Percentiles rank a stretch among this genome's conserved stretches.
These are phyloP conservation scores for Archilochus colubris DNA, from an alignment of 2,113 vertebrate species.

Conservation along the genomic window DNA sequence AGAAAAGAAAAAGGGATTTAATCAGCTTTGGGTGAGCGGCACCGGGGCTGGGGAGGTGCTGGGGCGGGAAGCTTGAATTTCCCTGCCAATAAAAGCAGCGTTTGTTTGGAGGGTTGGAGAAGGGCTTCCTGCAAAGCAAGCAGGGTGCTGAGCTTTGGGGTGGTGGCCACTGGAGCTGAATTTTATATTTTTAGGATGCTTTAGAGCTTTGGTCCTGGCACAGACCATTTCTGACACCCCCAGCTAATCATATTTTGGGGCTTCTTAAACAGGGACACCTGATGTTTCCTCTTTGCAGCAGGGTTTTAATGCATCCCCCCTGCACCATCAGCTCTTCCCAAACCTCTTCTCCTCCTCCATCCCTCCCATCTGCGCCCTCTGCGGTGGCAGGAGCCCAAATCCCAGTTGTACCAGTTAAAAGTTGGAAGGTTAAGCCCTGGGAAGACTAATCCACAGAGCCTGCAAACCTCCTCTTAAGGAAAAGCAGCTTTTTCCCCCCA, in stretches of 20 bases:
- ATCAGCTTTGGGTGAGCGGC: neutral
- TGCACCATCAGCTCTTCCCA: neutral
- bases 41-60: neutral
- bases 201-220: neutral
- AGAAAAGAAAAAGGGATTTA: neutral
- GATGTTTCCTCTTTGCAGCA: neutral
- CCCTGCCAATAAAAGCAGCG: neutral
- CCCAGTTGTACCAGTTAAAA: neutral
- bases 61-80: neutral
- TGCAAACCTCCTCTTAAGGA: neutral
- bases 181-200: rapidly evolving
- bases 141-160: rapidly evolving
- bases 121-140: neutral
- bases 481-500: neutral
- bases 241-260: neutral
- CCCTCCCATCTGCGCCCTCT: neutral
- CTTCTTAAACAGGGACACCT: neutral
- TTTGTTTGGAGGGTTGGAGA: neutral
- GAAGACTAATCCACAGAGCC: neutral
- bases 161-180: rapidly evolving
- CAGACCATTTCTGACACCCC: rapidly evolving
- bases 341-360: neutral
- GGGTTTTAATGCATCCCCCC: neutral
- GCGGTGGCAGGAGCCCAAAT: neutral
- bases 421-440: neutral